Conservation (phyloP, 2,888 invertebrate genomes). For the Dichetophora obliterata region DNA sequence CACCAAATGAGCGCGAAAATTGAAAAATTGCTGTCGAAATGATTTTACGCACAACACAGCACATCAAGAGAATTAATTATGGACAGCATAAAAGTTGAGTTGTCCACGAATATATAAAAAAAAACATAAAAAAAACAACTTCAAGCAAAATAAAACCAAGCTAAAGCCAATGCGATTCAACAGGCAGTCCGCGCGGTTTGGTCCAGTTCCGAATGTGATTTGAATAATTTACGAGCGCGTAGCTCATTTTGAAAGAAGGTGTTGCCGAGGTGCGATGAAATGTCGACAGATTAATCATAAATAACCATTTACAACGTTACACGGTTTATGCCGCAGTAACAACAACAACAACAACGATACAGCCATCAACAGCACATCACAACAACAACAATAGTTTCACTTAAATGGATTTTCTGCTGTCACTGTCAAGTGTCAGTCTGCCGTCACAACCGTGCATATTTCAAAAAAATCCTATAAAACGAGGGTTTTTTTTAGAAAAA, state of each 20-base stretch:
- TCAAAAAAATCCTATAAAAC: neutral
- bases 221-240: constrained; percentile 35
- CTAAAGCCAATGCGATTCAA: neutral
- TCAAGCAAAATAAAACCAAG: neutral
- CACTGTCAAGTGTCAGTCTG: constrained; percentile 25
- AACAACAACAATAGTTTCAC: constrained; percentile 8
- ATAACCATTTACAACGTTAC: constrained; percentile 48
- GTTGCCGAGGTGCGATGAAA: constrained; percentile 41
- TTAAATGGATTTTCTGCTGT: constrained; percentile 27
- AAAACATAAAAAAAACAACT: neutral
- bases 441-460: neutral
- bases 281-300: constrained; percentile 52
- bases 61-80: constrained; percentile 35
- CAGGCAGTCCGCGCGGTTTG: neutral
- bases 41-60: constrained; percentile 43
- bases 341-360: constrained; percentile 35
- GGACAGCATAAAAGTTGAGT: constrained; percentile 26
- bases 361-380: constrained; percentile 18
- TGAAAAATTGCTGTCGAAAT: constrained; percentile 48
- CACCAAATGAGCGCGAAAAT: constrained; percentile 38
- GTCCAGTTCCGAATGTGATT: constrained; percentile 31
- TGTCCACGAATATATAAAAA: neutral
- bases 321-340: constrained; percentile 29
- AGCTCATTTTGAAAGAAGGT: constrained; percentile 27
- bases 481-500: too few relatives aligned